Conservation (phyloP, 2,888 invertebrate genomes). For the Tetrapedia diversipes region DNA sequence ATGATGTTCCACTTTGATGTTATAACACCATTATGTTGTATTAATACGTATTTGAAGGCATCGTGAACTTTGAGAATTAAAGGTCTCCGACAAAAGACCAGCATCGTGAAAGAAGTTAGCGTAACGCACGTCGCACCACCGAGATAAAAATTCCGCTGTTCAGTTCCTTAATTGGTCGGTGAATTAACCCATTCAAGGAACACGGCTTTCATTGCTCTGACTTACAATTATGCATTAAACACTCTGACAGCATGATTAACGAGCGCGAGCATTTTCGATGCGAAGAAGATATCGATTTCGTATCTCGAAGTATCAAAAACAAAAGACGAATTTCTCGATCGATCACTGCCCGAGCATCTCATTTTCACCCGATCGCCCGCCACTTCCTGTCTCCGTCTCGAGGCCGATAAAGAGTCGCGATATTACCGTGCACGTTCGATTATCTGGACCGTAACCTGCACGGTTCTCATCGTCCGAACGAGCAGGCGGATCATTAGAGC, state of each 20-base stretch:
- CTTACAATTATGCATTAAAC: slow-evolving; percentile 12
- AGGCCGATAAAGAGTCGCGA: slow-evolving; percentile 7
- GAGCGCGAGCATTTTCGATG: slow-evolving; percentile 10
- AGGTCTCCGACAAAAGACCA: too few relatives aligned
- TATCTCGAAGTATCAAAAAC: slow-evolving; percentile 15
- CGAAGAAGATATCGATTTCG: slow-evolving; percentile 20
- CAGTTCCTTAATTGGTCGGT: not conserved
- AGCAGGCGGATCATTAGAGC: slow-evolving; percentile 26
- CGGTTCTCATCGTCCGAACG: slow-evolving; percentile 57
- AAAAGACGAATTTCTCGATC: slow-evolving; percentile 22
- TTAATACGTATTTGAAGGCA: too few relatives aligned
- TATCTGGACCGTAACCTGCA: slow-evolving; percentile 13
- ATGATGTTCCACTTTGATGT: too few relatives aligned
- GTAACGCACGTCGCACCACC: too few relatives aligned
- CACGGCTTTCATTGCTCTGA: not conserved
- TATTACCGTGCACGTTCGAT: slow-evolving; percentile 47
- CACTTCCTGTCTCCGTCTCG: slow-evolving; percentile 20
- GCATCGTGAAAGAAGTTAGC: too few relatives aligned
- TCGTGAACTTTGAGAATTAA: too few relatives aligned
- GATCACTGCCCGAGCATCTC: slow-evolving; percentile 16
- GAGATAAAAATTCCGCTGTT: too few relatives aligned
- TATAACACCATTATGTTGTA: too few relatives aligned
- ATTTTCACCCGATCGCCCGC: slow-evolving; percentile 20
- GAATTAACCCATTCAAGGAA: not conserved
- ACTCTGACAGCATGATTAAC: slow-evolving; percentile 12